phyloP scores from a whole-genome alignment of 2,113 vertebrate genomes.

The Sylvia atricapilla region DNA sequence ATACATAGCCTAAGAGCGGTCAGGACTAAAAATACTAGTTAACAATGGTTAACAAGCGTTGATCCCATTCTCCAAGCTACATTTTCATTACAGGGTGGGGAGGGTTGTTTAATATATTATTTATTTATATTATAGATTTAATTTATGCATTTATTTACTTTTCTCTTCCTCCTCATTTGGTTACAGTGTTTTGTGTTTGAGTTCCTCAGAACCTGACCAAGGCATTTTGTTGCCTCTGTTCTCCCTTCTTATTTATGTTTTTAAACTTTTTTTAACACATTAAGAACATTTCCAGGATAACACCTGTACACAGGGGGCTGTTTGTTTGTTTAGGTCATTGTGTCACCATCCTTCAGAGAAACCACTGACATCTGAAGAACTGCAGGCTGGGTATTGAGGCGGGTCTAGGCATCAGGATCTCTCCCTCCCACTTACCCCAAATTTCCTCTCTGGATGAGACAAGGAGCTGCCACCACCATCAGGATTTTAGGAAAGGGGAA shows the following conservation, averaged over 20 bases:
- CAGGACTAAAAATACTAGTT: slow-evolving; percentile 93
- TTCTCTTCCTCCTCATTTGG: background rate
- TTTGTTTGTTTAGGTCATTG: background rate
- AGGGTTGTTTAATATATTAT: slow-evolving; percentile 57
- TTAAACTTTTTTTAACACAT: background rate
- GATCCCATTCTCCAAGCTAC: slow-evolving; percentile 79
- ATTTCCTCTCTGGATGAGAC: background rate
- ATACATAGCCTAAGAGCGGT: slow-evolving; percentile 89
- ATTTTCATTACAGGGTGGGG: slow-evolving; percentile 29
- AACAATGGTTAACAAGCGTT: slow-evolving; percentile 84
- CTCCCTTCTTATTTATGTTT: background rate
- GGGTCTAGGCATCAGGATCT: background rate
- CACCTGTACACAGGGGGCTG: slow-evolving; percentile 15
- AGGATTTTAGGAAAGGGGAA: background rate
- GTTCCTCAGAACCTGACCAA: background rate
- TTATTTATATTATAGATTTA: slow-evolving; percentile 53
- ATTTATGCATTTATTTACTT: slow-evolving; percentile 19
- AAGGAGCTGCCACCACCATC: background rate
- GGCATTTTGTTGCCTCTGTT: background rate
- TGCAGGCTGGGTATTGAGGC: background rate
- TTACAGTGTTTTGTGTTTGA: background rate
- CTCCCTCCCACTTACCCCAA: background rate
- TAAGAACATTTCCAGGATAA: slow-evolving; percentile 8
- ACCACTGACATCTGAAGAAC: background rate
- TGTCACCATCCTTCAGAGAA: slow-evolving; percentile 54